These are phyloP conservation scores for Eospalax fontanierii DNA, from an alignment of 2,797 vertebrate genomes.

Conservation along the genomic window DNA sequence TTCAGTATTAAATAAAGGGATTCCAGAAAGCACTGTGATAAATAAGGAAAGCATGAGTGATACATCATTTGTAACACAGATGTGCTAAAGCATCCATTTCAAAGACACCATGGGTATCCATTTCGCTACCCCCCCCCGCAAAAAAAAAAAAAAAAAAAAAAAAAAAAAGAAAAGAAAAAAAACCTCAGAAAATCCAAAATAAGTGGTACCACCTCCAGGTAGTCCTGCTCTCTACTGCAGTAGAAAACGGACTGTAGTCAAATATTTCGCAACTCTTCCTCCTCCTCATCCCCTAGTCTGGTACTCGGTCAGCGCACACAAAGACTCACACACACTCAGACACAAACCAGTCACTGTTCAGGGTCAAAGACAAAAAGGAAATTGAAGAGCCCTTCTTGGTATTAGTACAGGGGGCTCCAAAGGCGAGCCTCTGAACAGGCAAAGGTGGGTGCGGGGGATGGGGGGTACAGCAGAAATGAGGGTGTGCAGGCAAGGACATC, in stretches of 20 bases:
- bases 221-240: neutral
- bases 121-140: too few species aligned
- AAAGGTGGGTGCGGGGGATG: neutral
- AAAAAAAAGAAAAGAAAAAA: neutral
- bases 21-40: conserved; percentile 50
- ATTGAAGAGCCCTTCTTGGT: neutral
- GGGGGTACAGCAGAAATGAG: too few species aligned
- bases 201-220: conserved; percentile 20
- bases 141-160: neutral
- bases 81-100: conserved; percentile 42
- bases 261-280: conserved; percentile 6
- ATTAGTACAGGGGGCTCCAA: conserved; percentile 61
- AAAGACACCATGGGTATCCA: neutral
- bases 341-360: conserved; percentile 25
- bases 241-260: neutral
- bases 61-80: neutral
- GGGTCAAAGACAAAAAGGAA: conserved; percentile 84
- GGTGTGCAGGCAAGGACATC: neutral
- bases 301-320: conserved; percentile 48
- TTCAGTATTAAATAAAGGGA: neutral
- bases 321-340: conserved; percentile 58
- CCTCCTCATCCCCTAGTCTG: conserved; percentile 9
- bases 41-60: conserved; percentile 12
- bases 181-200: conserved; percentile 26
- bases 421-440: conserved; percentile 71